phyloP scores from a whole-genome alignment of 2,797 vertebrate species.

The Artibeus jamaicensis region DNA sequence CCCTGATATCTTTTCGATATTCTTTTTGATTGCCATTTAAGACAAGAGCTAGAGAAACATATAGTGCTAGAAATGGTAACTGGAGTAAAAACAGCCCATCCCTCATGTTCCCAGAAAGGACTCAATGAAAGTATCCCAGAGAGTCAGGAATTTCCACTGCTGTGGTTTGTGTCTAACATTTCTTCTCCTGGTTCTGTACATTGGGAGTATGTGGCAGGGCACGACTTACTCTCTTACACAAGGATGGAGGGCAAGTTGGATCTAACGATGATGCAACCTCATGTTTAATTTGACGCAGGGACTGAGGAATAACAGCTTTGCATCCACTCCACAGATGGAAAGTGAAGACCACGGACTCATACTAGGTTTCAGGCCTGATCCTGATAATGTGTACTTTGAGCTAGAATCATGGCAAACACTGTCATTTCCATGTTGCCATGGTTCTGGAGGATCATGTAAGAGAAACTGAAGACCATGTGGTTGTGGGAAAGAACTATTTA shows the following conservation, averaged over 20 bases:
- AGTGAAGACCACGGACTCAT: background rate
- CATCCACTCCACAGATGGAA: background rate
- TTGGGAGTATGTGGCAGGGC: background rate
- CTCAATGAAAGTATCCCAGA: background rate
- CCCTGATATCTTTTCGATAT: background rate
- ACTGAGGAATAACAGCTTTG: background rate
- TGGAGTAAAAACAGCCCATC: background rate
- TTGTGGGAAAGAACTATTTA: background rate
- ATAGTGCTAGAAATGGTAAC: background rate
- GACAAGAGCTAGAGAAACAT: constrained; percentile 1
- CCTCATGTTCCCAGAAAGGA: background rate
- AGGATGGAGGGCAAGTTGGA: background rate
- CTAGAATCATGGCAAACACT: background rate
- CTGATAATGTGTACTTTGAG: background rate
- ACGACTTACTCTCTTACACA: background rate
- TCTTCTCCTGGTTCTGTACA: background rate
- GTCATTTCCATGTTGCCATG: background rate
- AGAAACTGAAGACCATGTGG: background rate
- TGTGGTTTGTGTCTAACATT: background rate
- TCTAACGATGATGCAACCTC: background rate
- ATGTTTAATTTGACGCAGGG: background rate
- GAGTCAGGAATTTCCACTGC: background rate
- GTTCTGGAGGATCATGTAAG: background rate
- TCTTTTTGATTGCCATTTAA: constrained; percentile 9
- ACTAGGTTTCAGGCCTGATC: background rate